A percentile compares a stretch with the other conserved stretches of the same genome.
phyloP scores from a whole-genome alignment of 2,888 invertebrate species.

The Parnassius apollo region DNA sequence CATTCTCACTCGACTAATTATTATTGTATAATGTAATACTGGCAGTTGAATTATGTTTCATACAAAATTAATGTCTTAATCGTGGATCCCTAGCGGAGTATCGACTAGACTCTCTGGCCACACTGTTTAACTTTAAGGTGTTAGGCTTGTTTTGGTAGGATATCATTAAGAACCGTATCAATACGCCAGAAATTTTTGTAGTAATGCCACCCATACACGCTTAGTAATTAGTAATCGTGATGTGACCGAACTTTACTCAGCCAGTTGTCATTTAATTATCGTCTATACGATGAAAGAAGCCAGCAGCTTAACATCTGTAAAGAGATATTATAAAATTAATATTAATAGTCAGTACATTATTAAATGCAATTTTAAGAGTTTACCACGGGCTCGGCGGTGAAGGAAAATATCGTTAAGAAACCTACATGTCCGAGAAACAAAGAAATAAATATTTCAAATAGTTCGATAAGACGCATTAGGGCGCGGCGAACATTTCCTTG shows the following conservation, averaged over 20 bases:
- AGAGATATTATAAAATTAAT: not conserved
- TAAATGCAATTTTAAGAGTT: too few relatives aligned
- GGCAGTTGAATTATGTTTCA: slow-evolving; percentile 45
- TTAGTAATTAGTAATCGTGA: slow-evolving; percentile 45
- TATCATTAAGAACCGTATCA: slow-evolving; percentile 79
- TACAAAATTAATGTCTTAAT: slow-evolving; percentile 76
- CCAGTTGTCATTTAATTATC: slow-evolving; percentile 25
- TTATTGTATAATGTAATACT: slow-evolving; percentile 66
- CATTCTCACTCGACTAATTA: slow-evolving; percentile 47
- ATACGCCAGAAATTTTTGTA: slow-evolving; percentile 33
- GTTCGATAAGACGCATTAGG: too few relatives aligned
- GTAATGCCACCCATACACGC: slow-evolving; percentile 66
- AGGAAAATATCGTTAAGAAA: too few relatives aligned
- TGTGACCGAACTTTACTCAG: slow-evolving; percentile 43
- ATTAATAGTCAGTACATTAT: too few relatives aligned
- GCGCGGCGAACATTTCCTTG: too few relatives aligned
- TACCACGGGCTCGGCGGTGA: too few relatives aligned
- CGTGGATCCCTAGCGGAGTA: slow-evolving; percentile 80
- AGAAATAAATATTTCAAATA: too few relatives aligned
- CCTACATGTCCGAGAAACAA: too few relatives aligned
- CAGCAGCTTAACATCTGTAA: slow-evolving; percentile 34
- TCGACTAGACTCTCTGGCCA: slow-evolving; percentile 73
- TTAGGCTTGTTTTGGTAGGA: slow-evolving; percentile 76
- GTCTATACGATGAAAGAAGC: not conserved
- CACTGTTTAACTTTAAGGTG: slow-evolving; percentile 72